A percentile compares a stretch with the other conserved stretches of the same genome.
phyloP scores from a whole-genome alignment of 53 echinoderm and acorn worm genomes.

The Luidia sarsii region DNA sequence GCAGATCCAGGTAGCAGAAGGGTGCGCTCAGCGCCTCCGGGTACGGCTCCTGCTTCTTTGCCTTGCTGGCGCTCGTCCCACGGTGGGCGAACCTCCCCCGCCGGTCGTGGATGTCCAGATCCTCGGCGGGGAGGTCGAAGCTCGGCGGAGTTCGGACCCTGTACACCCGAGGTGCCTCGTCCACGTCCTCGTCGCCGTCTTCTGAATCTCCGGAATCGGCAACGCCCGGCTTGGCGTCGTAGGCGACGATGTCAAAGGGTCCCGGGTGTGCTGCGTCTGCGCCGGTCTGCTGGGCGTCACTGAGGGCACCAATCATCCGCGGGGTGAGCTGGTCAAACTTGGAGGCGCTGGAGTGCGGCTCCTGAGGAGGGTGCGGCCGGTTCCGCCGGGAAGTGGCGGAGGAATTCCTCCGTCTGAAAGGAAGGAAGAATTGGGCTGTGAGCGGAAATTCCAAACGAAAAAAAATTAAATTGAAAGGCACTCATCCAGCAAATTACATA shows the following conservation, averaged over 20 bases:
- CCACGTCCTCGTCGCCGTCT: constrained; percentile 9
- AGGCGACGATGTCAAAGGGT: constrained; percentile 81
- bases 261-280: constrained; percentile 54
- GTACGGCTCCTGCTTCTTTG: constrained; percentile 72
- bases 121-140: constrained; percentile 74
- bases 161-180: constrained; percentile 1
- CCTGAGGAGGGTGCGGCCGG: constrained; percentile 21
- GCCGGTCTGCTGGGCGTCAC: constrained; percentile 33
- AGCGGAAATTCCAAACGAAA: neutral
- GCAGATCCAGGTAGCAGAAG: constrained; percentile 87
- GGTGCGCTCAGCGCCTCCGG: constrained; percentile 79
- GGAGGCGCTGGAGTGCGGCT: constrained; percentile 73
- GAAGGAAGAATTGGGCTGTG: neutral
- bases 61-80: constrained; percentile 66
- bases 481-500: neutral
- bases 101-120: constrained; percentile 41
- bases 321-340: constrained; percentile 80
- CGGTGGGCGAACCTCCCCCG: constrained; percentile 46
- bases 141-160: constrained; percentile 38
- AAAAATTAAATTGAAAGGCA: neutral
- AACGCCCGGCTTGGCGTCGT: constrained; percentile 45
- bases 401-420: constrained; percentile 75
- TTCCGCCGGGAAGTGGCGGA: constrained; percentile 44
- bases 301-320: constrained; percentile 65
- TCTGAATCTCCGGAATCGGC: neutral